Evolutionary conservation across 2,797 vertebrate genomes (phyloP).

Genomic region (Gadopsis marmoratus): DNA sequence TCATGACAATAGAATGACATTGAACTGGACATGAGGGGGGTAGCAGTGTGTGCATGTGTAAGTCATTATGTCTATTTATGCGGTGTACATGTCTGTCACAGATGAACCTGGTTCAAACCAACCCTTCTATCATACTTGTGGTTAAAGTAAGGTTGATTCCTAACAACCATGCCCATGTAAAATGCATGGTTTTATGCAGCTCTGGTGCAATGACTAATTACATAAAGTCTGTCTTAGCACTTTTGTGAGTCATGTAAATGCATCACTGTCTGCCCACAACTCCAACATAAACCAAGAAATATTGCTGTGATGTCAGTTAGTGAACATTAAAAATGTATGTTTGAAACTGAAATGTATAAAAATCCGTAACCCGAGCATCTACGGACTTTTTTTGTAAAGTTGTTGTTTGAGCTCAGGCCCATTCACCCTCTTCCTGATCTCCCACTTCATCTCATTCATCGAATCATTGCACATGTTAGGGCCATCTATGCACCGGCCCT

Average conservation of each 20-base stretch:
- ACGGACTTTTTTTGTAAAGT: not conserved
- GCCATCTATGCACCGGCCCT: not conserved
- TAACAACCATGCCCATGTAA: constrained; percentile 4
- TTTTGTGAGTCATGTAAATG: constrained; percentile 9
- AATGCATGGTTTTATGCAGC: constrained; percentile 30
- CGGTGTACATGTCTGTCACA: not conserved
- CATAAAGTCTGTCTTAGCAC: constrained; percentile 5
- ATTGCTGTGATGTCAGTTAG: not conserved
- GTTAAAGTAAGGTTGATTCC: not conserved
- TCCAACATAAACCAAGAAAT: not conserved
- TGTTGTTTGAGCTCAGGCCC: not conserved
- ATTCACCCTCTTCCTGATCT: not conserved
- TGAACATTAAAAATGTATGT: not conserved
- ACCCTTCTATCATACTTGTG: not conserved
- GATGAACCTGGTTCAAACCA: too few relatives aligned
- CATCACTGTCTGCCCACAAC: constrained; percentile 9
- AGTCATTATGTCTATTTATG: not conserved
- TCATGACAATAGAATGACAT: constrained; percentile 36
- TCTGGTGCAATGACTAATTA: constrained; percentile 9
- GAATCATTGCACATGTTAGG: not conserved
- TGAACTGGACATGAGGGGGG: constrained; percentile 37
- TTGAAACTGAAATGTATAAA: not conserved
- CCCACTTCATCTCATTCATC: not conserved
- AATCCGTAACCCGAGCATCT: not conserved
- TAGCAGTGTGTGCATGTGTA: not conserved